Evolutionary conservation across 2,113 vertebrate species (phyloP), one percentile per base, ranked within the genome.

Genomic region (Rhipidura dahli): DNA sequence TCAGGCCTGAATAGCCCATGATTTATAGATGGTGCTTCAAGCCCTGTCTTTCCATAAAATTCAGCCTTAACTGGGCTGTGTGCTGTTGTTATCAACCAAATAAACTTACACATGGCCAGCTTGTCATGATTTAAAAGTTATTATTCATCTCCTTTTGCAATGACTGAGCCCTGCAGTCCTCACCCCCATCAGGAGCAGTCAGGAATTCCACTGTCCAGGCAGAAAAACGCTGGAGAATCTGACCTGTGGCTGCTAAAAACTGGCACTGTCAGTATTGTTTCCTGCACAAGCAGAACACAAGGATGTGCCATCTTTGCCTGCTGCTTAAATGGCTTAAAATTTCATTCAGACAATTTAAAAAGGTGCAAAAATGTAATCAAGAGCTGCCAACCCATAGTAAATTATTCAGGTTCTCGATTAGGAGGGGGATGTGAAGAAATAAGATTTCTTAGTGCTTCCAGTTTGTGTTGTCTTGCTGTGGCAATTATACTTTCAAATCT

Each of bases 401-500:
- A 94, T 96, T 87, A 96, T 93, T 96, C 95, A 91, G 71, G 31
- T 30, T 75, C 83, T 84, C 37, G 0, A 84, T 2, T 83, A 37
- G 66, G 75, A 86, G 33, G 47, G 47, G 79, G 60, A 77, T 51
- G 79, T 71, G 85, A 49, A 83, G 81, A 83, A 87, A 84, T 50
- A 53, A 71, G 76, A 39, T 92, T 87, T 90, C 80, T 71, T 92
- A 72, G 84, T 70, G 89, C 87, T 92, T 82, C 92, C 59, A 31
- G 90, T 94, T 95, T 91, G 90, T 93, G 94, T 96, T 96, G 85
- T 94, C 89, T 97, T 92, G 66, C 95, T 94, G 92, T 54, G 83
- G 86, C 83, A 95, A 96, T 96, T 97, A 94, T 68, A 96, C 90
- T 96, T 97, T 94, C 95, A 97, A 96, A 95, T 94, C 5, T 0